Evolutionary conservation across 2,113 vertebrate genomes (phyloP).

Genomic region (Taurulus bubalis): DNA sequence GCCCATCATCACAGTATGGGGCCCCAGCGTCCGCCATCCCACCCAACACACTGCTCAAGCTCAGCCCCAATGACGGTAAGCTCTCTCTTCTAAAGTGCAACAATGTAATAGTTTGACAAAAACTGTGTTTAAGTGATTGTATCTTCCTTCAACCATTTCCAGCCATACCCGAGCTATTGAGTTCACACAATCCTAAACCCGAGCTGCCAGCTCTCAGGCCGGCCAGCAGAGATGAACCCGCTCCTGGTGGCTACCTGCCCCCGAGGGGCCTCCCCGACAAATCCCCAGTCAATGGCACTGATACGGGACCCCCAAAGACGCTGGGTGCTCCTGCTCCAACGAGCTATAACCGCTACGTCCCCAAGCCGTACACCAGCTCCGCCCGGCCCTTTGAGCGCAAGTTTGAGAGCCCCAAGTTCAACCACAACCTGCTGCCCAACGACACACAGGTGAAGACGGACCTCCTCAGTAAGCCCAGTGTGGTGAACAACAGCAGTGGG

Average conservation of each 20-base stretch:
- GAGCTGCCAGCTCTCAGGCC: conserved; percentile 88
- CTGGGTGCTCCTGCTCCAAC: conserved; percentile 72
- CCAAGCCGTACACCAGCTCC: conserved; percentile 89
- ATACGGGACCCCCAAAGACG: conserved; percentile 83
- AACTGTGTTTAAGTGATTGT: background rate
- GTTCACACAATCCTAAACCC: conserved; percentile 86
- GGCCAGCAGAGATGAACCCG: conserved; percentile 87
- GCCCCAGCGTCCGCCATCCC: conserved; percentile 82
- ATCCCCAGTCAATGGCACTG: conserved; percentile 86
- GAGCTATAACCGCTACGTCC: conserved; percentile 88
- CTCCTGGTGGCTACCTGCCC: conserved; percentile 78
- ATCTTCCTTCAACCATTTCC: conserved; percentile 55
- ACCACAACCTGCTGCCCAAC: conserved; percentile 96
- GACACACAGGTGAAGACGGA: conserved; percentile 89
- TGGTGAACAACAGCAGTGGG: conserved; percentile 72
- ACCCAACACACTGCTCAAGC: conserved; percentile 89
- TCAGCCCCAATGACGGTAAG: conserved; percentile 89
- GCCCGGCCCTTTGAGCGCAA: conserved; percentile 95
- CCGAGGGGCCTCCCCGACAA: conserved; percentile 87
- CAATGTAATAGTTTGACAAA: background rate
- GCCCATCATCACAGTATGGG: conserved; percentile 88
- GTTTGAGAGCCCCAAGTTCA: conserved; percentile 99
- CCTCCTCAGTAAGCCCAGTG: conserved; percentile 81
- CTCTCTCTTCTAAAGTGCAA: background rate
- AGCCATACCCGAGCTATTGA: conserved; percentile 88